Conservation (phyloP, 2,113 vertebrate genomes). For the Myiozetetes cayanensis region DNA sequence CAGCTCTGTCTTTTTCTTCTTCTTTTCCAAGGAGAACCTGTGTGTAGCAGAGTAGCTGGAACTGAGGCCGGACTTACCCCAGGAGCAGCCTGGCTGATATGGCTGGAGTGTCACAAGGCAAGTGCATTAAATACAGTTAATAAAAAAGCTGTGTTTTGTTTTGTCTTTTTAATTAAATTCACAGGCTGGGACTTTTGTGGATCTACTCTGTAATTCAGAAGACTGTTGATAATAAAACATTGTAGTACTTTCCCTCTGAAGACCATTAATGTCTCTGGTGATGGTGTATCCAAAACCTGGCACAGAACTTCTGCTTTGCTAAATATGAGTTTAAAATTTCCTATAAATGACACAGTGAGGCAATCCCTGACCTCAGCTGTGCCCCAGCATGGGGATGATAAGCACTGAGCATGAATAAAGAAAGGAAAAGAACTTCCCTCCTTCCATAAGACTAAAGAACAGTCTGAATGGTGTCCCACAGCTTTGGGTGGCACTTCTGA, state of each 20-base stretch:
- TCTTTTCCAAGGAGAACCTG: not conserved
- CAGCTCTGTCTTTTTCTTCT: not conserved
- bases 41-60: not conserved
- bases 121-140: not conserved
- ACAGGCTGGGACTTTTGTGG: not conserved
- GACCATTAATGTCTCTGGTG: not conserved
- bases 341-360: not conserved
- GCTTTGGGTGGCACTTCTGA: not conserved
- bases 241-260: not conserved
- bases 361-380: not conserved
- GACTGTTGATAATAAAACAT: not conserved
- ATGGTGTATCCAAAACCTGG: not conserved
- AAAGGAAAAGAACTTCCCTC: not conserved
- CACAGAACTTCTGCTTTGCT: not conserved
- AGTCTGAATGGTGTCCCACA: not conserved
- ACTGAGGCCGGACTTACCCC: not conserved
- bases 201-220: not conserved
- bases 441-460: not conserved
- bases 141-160: not conserved
- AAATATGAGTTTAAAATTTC: not conserved
- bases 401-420: not conserved
- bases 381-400: not conserved
- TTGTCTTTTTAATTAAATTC: not conserved
- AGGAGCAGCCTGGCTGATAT: not conserved
- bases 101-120: not conserved